These are phyloP conservation scores for Desoria tigrina DNA, from an alignment of 2,888 invertebrate species.

Conservation along the genomic window DNA sequence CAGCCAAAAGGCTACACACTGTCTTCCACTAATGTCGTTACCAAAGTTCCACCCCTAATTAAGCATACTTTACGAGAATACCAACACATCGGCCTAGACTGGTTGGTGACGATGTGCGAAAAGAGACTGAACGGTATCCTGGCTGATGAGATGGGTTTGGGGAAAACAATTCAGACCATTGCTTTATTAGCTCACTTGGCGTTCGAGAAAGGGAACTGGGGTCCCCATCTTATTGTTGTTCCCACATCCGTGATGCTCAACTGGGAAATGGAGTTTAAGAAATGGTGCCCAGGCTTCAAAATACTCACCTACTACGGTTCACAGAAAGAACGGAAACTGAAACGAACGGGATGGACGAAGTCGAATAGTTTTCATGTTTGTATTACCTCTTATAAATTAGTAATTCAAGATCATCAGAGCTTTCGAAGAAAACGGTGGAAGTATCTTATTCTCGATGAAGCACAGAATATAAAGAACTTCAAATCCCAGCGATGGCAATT, in stretches of 20 bases:
- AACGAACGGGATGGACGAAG: conserved; percentile 95
- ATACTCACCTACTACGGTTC: conserved; percentile 97
- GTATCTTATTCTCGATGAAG: conserved; percentile 95
- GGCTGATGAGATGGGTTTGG: conserved; percentile 89
- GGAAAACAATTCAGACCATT: conserved; percentile 96
- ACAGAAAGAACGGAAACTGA: conserved; percentile 89
- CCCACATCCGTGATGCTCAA: conserved; percentile 99
- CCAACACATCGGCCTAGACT: conserved; percentile 95
- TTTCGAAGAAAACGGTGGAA: conserved; percentile 98
- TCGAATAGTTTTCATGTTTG: conserved; percentile 97
- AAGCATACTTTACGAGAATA: conserved; percentile 90
- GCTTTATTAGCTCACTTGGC: conserved; percentile 91
- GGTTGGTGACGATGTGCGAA: conserved; percentile 95
- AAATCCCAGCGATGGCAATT: conserved; percentile 99
- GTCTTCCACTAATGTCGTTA: conserved; percentile 88
- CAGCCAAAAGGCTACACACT: conserved; percentile 98
- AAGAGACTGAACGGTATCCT: conserved; percentile 92
- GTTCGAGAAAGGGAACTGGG: conserved; percentile 90
- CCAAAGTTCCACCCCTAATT: conserved; percentile 88
- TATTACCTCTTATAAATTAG: conserved; percentile 96
- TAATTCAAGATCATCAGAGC: conserved; percentile 96
- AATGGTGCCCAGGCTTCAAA: conserved; percentile 99
- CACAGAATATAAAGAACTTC: conserved; percentile 99
- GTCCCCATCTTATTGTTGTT: conserved; percentile 97
- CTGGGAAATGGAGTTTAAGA: conserved; percentile 99